Conservation (phyloP, 2,888 invertebrate species). For the Drosophila neutralis region DNA sequence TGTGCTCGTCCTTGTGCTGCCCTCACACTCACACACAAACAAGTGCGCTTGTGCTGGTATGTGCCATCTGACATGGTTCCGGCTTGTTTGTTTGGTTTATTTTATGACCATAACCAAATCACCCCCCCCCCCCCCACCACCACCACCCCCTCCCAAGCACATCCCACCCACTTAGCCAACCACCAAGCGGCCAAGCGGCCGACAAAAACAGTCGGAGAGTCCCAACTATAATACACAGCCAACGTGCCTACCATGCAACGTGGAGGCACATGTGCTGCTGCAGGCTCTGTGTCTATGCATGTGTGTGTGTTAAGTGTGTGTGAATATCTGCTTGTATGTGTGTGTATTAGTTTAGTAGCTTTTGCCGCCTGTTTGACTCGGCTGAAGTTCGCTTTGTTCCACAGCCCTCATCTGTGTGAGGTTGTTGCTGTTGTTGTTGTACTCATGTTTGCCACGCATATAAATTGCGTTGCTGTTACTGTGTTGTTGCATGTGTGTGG, state of each 20-base stretch:
- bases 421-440: slow-evolving; percentile 42
- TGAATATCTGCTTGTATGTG: slow-evolving; percentile 28
- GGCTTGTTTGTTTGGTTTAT: slow-evolving; percentile 83
- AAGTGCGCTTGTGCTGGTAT: slow-evolving; percentile 47
- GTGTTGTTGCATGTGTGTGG: slow-evolving; percentile 15
- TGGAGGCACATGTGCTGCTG: slow-evolving; percentile 49
- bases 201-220: slow-evolving; percentile 23
- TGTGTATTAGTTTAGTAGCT: slow-evolving; percentile 71
- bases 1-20: slow-evolving; percentile 50
- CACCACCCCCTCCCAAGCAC: neutral
- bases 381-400: slow-evolving; percentile 65
- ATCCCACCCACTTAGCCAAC: slow-evolving; percentile 19
- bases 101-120: slow-evolving; percentile 82
- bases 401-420: slow-evolving; percentile 31
- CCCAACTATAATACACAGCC: slow-evolving; percentile 66
- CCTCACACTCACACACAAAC: slow-evolving; percentile 26
- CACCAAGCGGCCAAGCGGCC: slow-evolving; percentile 27
- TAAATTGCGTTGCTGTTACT: slow-evolving; percentile 70
- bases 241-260: slow-evolving; percentile 61
- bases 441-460: slow-evolving; percentile 71
- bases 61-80: slow-evolving; percentile 81
- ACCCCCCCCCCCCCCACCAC: slow-evolving; percentile 28
- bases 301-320: slow-evolving; percentile 20
- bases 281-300: slow-evolving; percentile 37
- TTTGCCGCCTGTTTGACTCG: slow-evolving; percentile 78